Evolutionary conservation across 2,113 vertebrate species (phyloP).

Genomic region (Anoplopoma fimbria): DNA sequence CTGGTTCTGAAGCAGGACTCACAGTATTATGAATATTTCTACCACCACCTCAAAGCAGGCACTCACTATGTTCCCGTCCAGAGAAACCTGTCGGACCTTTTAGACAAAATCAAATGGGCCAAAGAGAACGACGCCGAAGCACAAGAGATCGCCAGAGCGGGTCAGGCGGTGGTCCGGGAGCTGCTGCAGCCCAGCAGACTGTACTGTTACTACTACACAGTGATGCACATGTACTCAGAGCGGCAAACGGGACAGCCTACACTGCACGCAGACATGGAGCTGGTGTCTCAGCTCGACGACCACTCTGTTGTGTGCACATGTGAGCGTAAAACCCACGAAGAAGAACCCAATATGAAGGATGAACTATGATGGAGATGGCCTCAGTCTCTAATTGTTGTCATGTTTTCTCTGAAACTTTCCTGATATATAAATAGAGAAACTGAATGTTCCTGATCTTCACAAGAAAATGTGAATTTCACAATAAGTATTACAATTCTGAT

Average conservation of each 20-base stretch:
- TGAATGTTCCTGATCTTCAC: neutral
- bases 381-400: neutral
- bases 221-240: conserved; percentile 87
- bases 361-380: conserved; percentile 73
- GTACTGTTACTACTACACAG: conserved; percentile 93
- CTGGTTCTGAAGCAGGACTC: conserved; percentile 95
- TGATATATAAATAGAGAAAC: neutral
- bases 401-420: conserved; percentile 19
- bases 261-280: conserved; percentile 89
- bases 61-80: conserved; percentile 89
- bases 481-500: neutral
- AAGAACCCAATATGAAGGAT: conserved; percentile 35
- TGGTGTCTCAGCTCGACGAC: conserved; percentile 88
- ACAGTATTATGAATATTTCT: conserved; percentile 93
- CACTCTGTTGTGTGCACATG: conserved; percentile 83
- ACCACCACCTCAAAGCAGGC: conserved; percentile 84
- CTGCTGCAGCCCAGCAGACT: conserved; percentile 90
- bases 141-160: conserved; percentile 85
- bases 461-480: conserved; percentile 1
- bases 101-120: conserved; percentile 92
- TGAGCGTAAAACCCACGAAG: conserved; percentile 60
- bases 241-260: conserved; percentile 85
- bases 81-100: conserved; percentile 89
- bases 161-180: conserved; percentile 86
- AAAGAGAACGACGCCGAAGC: conserved; percentile 90